Evolutionary conservation across 2,797 vertebrate genomes (phyloP).

Genomic region (Anomalospiza imberbis): DNA sequence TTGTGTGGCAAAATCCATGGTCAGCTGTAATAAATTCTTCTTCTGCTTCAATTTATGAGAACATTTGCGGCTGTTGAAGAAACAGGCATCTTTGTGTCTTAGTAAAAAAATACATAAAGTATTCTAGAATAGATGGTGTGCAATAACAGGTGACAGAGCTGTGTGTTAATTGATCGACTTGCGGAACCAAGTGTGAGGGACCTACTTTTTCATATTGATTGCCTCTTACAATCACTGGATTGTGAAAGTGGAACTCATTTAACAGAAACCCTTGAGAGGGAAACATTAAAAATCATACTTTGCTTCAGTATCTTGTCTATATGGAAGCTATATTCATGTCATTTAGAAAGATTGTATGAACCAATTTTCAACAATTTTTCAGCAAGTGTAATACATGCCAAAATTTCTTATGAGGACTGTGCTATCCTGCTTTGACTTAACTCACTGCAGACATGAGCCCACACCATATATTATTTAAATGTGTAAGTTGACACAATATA

Average conservation of each 20-base stretch:
- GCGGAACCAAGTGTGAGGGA: not conserved
- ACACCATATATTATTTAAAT: not conserved
- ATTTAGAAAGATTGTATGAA: not conserved
- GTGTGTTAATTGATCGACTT: not conserved
- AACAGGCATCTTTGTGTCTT: not conserved
- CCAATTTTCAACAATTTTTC: not conserved
- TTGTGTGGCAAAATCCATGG: not conserved
- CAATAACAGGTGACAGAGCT: not conserved
- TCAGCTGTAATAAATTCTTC: not conserved
- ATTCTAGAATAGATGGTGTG: not conserved
- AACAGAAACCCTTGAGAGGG: not conserved
- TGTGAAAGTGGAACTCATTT: not conserved
- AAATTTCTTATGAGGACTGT: not conserved
- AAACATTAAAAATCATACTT: not conserved
- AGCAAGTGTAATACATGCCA: not conserved
- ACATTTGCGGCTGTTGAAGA: not conserved
- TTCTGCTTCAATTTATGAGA: not conserved
- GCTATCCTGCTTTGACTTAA: not conserved
- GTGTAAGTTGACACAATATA: not conserved
- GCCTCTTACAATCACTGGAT: not conserved
- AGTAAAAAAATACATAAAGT: not conserved
- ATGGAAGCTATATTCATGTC: not conserved
- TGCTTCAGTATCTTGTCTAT: not conserved
- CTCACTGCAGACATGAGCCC: not conserved
- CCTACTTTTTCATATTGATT: not conserved